Base-by-base conservation (phyloP, 2,888 invertebrate genomes). In the Artemia sinica region DNA sequence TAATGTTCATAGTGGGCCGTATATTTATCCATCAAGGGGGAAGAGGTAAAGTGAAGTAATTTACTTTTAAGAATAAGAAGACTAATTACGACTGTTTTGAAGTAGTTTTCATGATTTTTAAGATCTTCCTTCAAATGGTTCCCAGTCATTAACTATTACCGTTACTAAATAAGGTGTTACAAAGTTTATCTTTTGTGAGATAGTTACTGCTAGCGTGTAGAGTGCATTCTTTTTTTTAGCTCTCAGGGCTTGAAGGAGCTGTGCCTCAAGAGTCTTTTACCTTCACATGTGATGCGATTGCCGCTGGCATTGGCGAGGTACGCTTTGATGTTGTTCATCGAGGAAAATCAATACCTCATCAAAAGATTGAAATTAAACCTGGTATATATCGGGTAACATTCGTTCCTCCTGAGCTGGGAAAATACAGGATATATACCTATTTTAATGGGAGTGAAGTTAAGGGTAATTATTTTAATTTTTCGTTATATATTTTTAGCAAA, bases 371-470 rank as follows among this genome's bases (percentile, higher is more conserved):
- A 77, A 83, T 90, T 9, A 88, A 88, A 28, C 83, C 82, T 72
- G 77, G 72, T 50, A 86, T 84, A 9, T 81, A 80, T 74, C 77
- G 77, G 72, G 80, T 82, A 51, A 80, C 79, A 71, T 83, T 82
- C 75, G 80, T 80, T 28, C 84, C 84, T 6, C 78, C 80, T 67
- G 80, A 82, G 63, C 79, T 82, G 50, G 84, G 84, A 49, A 80
- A 81, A 72, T 83, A 84, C 75, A 87, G 87, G 75, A 84, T 93
- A 58, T 93, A 94, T 77, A 86, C 95, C 50, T 93, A 91, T 77
- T 96, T 94, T 80, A 95, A 95, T 77, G 94, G 93, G 11, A 86
- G 87, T 76, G 89, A 90, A 75, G 85, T 88, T n/a, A 83, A 84
- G 77, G 94, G 82, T 82, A 72, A 72, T 70, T 41, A 41, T 41